These are phyloP conservation scores for Mnemiopsis leidyi DNA, from an alignment of 37 sponge, comb jelly and placozoan genomes.

Conservation along the genomic window DNA sequence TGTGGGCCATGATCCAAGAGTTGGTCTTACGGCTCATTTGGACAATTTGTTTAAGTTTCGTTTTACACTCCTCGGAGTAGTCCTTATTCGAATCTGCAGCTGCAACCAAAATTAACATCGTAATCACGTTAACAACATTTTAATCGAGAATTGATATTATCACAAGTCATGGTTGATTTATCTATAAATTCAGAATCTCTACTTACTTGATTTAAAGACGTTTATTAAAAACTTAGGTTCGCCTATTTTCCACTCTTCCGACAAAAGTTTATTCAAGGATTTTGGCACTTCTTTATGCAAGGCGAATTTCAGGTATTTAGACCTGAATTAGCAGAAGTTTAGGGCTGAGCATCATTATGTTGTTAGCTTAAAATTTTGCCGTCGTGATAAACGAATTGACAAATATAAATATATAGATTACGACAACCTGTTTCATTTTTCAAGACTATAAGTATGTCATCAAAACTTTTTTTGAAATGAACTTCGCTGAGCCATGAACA, in stretches of 20 bases:
- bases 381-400: not conserved
- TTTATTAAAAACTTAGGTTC: not conserved
- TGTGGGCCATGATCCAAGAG: constrained; percentile 20
- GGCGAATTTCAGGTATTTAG: not conserved
- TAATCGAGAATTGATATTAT: no score
- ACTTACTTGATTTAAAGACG: not conserved
- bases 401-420: no score
- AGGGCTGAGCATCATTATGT: not conserved
- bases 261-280: not conserved
- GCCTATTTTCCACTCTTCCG: not conserved
- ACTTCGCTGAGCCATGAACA: no score
- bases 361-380: not conserved
- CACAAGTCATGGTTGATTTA: no score
- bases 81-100: no score
- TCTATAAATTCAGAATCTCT: no score
- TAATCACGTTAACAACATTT: no score
- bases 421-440: no score
- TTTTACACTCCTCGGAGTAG: not conserved
- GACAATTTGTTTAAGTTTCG: not conserved
- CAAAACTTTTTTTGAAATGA: no score
- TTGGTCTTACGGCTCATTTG: not conserved
- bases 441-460: no score
- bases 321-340: not conserved
- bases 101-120: no score
- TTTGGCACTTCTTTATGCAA: not conserved